Percentiles rank a stretch among this genome's conserved stretches.
Conservation (phyloP, 2,797 vertebrate genomes). For the Toxotes lorentzi region DNA sequence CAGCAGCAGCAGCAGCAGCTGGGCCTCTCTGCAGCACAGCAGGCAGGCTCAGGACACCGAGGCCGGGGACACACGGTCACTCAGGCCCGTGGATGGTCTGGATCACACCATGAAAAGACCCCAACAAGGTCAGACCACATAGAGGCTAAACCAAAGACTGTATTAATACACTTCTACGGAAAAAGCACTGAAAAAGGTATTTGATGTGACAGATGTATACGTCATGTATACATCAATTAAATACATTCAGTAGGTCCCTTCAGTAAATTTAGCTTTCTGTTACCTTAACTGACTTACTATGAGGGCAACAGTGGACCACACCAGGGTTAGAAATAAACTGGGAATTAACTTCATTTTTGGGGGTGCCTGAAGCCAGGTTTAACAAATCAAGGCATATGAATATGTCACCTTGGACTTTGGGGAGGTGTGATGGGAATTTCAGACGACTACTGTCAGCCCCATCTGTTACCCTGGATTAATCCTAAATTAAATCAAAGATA, state of each 20-base stretch:
- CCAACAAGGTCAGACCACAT: slow-evolving; percentile 14
- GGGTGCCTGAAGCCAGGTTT: background rate
- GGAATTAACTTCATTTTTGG: too few species aligned
- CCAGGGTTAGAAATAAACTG: slow-evolving; percentile 17
- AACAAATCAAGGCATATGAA: background rate
- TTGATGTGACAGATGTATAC: background rate
- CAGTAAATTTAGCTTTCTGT: background rate
- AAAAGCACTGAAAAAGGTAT: background rate
- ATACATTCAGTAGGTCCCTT: background rate
- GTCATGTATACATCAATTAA: background rate
- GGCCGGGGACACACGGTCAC: slow-evolving; percentile 43
- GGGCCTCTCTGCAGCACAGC: slow-evolving; percentile 69
- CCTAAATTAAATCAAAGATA: background rate
- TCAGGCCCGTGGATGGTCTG: slow-evolving; percentile 43
- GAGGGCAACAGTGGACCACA: slow-evolving; percentile 5
- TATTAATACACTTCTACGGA: background rate
- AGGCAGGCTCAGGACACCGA: slow-evolving; percentile 52
- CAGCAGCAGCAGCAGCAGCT: slow-evolving; percentile 55
- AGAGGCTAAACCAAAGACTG: background rate
- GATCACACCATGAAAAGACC: slow-evolving; percentile 15
- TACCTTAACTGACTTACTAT: background rate
- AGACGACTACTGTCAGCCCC: background rate
- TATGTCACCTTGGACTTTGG: background rate
- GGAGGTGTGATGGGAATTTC: background rate
- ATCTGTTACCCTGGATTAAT: background rate